A percentile compares a stretch with the other conserved stretches of the same genome.
Conservation (phyloP, 1,140 invertebrate species). For the Monomorium pharaonis region DNA sequence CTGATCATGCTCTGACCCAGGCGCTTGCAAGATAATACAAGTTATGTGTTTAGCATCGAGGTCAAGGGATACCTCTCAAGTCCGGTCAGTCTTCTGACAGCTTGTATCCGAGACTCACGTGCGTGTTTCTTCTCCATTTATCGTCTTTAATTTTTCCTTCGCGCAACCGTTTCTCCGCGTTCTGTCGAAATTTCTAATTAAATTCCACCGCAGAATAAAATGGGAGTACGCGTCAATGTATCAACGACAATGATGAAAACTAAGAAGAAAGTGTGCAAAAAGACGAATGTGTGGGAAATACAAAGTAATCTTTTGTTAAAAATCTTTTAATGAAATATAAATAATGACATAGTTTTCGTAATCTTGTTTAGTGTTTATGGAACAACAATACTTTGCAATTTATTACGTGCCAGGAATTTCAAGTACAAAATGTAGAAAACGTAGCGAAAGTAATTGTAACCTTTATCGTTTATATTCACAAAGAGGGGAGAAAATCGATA, state of each 20-base stretch:
- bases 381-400: not conserved
- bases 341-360: not conserved
- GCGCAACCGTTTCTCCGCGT: not conserved
- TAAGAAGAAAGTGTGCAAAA: not conserved
- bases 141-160: not conserved
- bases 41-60: constrained; percentile 82
- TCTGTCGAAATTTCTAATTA: not conserved
- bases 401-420: not conserved
- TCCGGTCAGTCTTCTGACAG: constrained; percentile 80
- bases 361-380: not conserved
- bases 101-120: constrained; percentile 78
- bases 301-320: not conserved
- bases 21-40: constrained; percentile 81
- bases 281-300: not conserved
- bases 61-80: constrained; percentile 85
- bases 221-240: not conserved
- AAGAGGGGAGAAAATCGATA: not conserved
- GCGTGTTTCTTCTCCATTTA: constrained; percentile 39
- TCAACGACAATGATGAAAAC: not conserved
- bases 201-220: not conserved
- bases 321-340: not conserved
- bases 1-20: constrained; percentile 48
- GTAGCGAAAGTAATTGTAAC: not conserved
- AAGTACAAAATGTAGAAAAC: too few relatives aligned
- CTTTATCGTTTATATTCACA: not conserved